Evolutionary conservation across 2,797 vertebrate genomes (phyloP), one percentile per base, ranked within the genome.

Genomic region (Hoplostethus mediterraneus): DNA sequence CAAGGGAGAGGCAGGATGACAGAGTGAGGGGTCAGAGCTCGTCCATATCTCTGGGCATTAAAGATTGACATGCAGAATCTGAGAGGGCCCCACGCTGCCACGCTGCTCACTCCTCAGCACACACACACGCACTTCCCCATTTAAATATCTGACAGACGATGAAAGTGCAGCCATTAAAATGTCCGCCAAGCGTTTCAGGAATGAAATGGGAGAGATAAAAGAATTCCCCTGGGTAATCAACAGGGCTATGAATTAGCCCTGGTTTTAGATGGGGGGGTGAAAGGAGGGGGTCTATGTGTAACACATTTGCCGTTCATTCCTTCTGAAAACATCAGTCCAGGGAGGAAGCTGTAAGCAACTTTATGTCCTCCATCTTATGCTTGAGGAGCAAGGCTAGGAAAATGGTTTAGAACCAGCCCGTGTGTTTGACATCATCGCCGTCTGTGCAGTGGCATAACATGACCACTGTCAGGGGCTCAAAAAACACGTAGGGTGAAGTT

Each of bases 141-240:
- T 94, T 94, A 93, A 93, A 94, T 94, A 94, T 94, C 93, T 94
- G 93, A 94, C 92, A 93, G 93, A 92, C 91, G 88, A 94, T 93
- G 90, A 94, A 94, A 94, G 91, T 93, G 89, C 89, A 92, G 92
- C 92, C 91, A 94, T 95, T 94, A 94, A 94, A 94, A 93, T 84
- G 90, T 94, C 92, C 74, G 53, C 83, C 42, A 76, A 89, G 87
- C 82, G 88, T 91, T 93, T 93, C 92, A 93, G 90, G 92, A 92
- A 93, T 92, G 92, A 94, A 94, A 95, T 93, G 92, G 90, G 84
- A 88, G 86, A 94, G 93, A 94, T 94, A 95, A 94, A 94, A 93
- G 80, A 91, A 92, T 91, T 84, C 92, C 90, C 91, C 49, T 77
- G 92, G 91, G 92, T 93, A 93, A 94, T 94, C 93, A 94, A 91